phyloP scores from a whole-genome alignment of 2,113 vertebrate species.

The Connochaetes taurinus region DNA sequence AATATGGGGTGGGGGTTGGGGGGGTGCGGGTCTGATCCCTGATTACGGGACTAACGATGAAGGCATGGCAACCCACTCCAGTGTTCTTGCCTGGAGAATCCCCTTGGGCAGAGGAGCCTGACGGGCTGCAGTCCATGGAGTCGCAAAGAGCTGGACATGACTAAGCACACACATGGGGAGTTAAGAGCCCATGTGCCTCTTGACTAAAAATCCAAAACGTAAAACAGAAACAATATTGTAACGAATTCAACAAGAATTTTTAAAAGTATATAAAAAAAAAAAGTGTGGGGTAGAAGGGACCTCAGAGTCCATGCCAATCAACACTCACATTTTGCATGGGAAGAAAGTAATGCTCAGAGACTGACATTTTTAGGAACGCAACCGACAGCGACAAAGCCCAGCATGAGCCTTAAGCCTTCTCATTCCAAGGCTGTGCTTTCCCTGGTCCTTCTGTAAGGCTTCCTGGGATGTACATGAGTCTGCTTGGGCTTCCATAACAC shows the following conservation, averaged over 20 bases:
- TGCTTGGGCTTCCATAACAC: background rate
- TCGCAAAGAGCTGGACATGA: background rate
- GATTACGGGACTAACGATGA: background rate
- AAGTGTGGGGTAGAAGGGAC: background rate
- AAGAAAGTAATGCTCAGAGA: background rate
- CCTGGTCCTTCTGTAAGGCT: background rate
- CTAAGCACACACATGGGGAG: background rate
- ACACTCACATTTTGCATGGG: background rate
- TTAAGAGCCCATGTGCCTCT: background rate
- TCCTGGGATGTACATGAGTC: background rate
- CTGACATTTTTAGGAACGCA: background rate
- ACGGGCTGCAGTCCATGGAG: background rate
- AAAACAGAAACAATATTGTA: background rate
- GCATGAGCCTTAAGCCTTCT: background rate
- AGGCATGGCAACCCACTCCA: background rate
- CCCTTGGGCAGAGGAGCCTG: background rate
- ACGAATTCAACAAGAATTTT: background rate
- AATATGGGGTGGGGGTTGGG: background rate
- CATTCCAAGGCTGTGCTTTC: background rate
- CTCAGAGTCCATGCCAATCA: background rate
- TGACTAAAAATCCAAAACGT: background rate
- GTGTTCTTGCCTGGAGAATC: background rate
- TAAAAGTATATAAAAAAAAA: background rate
- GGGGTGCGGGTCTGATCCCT: background rate
- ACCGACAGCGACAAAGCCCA: background rate